Base-by-base conservation (phyloP, 2,797 vertebrate species). In the Falco cherrug region DNA sequence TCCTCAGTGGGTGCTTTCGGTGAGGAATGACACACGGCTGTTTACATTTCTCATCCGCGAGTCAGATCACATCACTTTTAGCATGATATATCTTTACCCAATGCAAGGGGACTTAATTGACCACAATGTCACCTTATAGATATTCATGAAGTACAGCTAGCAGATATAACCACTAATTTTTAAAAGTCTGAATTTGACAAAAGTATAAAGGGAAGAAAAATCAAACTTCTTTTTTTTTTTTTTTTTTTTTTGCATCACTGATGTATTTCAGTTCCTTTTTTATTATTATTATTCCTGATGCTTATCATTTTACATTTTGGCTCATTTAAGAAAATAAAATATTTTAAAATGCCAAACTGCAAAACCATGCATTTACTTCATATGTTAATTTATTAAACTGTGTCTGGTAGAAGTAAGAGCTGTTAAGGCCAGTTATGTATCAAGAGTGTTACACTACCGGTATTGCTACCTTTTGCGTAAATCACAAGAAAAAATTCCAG, bases 331-430 rank as follows among this genome's bases (percentile, higher is more conserved):
- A 74, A 31, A 1, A 51, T 2, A 48, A 59, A 82, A 8, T 9
- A 31, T 79, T 85, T 57, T 17, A 54, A 83, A 90, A 59, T 31
- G 16, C 69, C 89, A 50, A 20, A n/a, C 39, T 21, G 13, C 65
- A 56, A 69, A 70, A 4, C 31, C 0, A 0, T 8, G 68, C 2
- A 0, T 43, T 88, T 65, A 31, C 39, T 16, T 25, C 3, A 0
- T 2, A 2, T 16, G 35, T 54, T 17, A 31, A 84, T 84, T 76
- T 28, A 61, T 89, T 65, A 54, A 75, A 7, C 11, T 0, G 17
- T 11, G 31, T 35, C 77, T 33, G 77, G 54, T 57, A 28, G 57
- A 60, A 81, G 35, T 8, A 57, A 53, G 54, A 63, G 73, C 37
- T 14, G 76, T 45, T 17, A 61, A 50, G 80, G 56, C 37, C 18